Base-by-base conservation (phyloP, 2,797 vertebrate species). In the Lepilemur ruficaudatus region DNA sequence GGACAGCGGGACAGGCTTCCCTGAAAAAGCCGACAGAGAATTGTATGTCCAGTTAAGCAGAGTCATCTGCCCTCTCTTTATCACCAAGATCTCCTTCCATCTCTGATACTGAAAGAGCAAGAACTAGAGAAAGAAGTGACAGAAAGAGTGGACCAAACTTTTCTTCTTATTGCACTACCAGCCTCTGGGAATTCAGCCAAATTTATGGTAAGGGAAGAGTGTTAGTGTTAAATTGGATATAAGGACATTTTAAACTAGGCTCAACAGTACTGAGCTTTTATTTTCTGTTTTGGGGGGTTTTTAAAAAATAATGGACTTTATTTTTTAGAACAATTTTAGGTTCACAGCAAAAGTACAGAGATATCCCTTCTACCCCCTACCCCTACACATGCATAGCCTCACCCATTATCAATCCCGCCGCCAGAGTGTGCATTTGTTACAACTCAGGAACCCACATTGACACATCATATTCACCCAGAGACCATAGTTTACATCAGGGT, bases 321-420 rank as follows among this genome's bases (percentile, higher is more conserved):
- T 35, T 67, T 93, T 55, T 73, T 82, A 89, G 28, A 81, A 18
- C 13, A 92, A 43, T 93, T 89, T 73, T n/a, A 82, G 57, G 15
- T 61, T 95, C 38, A 73, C 6, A 38, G 57, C 10, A 75, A 88
- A 92, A 59, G 22, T 41, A 50, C 2, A 57, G 30, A 76, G 35
- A 75, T 23, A 43, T 50, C 50, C 32, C 22, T 32, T 70, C 14
- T 23, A 13, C 22, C 1, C 7, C 46, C 18, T 57, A 30, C 13
- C 20, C 23, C 41, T 23, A 63, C 30, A 65, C n/a, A 41, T 14
- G 41, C 20, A 41, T 5, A 57, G 9, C 18, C 41, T 79, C 22
- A 18, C 5, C 4, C 20, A 11, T 8, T 35, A 65, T 30, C 11
- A 23, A 23, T 3, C 22, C 1, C 10, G 6, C 28, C 5, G 23